Evolutionary conservation across 2,113 vertebrate genomes (phyloP), one percentile per base, ranked within the genome.

Genomic region (Galemys pyrenaicus): DNA sequence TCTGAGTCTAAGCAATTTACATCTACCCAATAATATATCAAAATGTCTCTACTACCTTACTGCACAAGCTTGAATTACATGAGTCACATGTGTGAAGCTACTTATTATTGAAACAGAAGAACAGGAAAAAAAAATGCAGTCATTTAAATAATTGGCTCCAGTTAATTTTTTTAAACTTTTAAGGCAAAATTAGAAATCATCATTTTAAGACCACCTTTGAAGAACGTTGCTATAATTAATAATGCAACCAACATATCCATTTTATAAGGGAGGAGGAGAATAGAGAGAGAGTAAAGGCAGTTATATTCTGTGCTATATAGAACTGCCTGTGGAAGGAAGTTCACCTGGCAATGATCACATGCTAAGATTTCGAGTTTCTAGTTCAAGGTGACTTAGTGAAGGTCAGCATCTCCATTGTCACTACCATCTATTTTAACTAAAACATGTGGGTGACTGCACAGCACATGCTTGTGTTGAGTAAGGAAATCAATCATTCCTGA

Each of bases 1-100:
- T 97, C 96, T 95, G 96, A 93, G 83, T 46, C 39, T 54, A 79
- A 49, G 80, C 70, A 96, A 95, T 96, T 98, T 97, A 96, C 49
- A 96, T 96, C 95, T 95, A 95, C 44, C 67, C 97, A 96, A 44
- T 56, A 89, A 87, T 87, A 75, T 71, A 96, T 91, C 70, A 97
- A 95, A 96, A 97, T 84, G 78, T 84, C 39, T 56, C 56, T 68
- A 51, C 62, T 80, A 81, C 77, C 74, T 92, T 96, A 94, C 94
- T 39, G 90, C 71, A 81, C 87, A 79, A 80, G 62, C 75, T 96
- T 74, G 92, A 92, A 58, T 83, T 94, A 71, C 82, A 87, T 24
- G 44, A 67, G 78, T 89, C 94, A 77, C 62, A 74, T 67, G 12
- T 71, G 70, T 83, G 94, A 98, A 93, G 92, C 64, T 77, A 91